These are phyloP conservation scores for Polypterus bichir DNA, from an alignment of 2,113 vertebrate genomes.

Conservation along the genomic window DNA sequence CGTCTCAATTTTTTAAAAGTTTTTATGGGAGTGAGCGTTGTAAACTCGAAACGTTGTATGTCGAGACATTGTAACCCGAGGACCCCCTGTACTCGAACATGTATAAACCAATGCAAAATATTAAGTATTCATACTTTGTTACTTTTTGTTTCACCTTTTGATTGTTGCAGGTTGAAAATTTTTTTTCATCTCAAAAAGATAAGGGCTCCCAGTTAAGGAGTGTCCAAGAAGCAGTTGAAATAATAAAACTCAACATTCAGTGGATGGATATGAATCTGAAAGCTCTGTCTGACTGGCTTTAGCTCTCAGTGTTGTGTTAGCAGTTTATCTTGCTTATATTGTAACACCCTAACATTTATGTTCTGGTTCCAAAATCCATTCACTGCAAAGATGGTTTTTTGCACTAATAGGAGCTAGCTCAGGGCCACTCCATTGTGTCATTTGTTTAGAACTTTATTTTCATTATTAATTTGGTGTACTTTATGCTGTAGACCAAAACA, in stretches of 20 bases:
- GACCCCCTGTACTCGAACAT: background rate
- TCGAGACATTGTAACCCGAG: no score
- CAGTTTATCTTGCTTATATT: constrained; percentile 28
- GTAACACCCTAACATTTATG: constrained; percentile 12
- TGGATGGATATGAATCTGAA: constrained; percentile 75
- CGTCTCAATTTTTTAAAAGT: no score
- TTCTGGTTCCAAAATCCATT: constrained; percentile 37
- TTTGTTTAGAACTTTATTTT: constrained; percentile 13
- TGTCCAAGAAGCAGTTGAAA: constrained; percentile 69
- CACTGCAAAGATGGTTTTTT: constrained; percentile 41
- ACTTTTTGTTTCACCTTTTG: background rate
- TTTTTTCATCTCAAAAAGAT: constrained; percentile 71
- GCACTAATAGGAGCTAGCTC: constrained; percentile 77
- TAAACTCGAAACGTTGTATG: no score
- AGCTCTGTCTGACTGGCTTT: constrained; percentile 46
- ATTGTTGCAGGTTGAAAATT: constrained; percentile 60
- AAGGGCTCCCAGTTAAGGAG: constrained; percentile 64
- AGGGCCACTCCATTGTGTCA: constrained; percentile 48
- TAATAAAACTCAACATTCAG: constrained; percentile 72
- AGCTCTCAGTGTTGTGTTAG: constrained; percentile 9
- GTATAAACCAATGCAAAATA: background rate
- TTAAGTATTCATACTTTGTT: background rate
- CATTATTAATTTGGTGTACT: constrained; percentile 9
- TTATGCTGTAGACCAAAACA: constrained; percentile 39
- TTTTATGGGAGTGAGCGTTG: no score